Percentiles rank a stretch among this genome's conserved stretches.
These are phyloP conservation scores for Dastarcus helophoroides DNA, from an alignment of 2,888 invertebrate species.

Conservation along the genomic window DNA sequence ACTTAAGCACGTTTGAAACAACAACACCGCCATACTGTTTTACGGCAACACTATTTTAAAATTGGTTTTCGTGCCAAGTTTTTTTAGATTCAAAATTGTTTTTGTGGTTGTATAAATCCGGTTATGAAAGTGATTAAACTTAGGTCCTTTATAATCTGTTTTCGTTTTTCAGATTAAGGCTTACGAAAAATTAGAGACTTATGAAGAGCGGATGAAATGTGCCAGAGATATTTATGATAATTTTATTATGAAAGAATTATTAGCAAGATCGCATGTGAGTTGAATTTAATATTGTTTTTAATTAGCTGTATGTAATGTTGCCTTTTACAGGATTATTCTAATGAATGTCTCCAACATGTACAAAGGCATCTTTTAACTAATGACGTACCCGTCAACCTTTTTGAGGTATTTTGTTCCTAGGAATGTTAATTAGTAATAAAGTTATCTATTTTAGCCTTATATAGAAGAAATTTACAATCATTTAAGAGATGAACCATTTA, in stretches of 20 bases:
- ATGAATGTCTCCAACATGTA: conserved; percentile 94
- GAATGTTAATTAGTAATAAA: background rate
- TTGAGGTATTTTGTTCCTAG: conserved; percentile 66
- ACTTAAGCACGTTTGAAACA: too few relatives aligned
- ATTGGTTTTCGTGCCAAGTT: too few relatives aligned
- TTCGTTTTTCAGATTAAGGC: conserved; percentile 79
- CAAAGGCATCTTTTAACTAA: conserved; percentile 96
- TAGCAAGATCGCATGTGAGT: conserved; percentile 97
- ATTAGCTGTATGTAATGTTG: too few relatives aligned
- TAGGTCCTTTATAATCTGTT: too few relatives aligned
- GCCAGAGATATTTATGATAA: conserved; percentile 98
- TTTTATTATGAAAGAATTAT: conserved; percentile 99
- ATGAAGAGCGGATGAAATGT: conserved; percentile 88
- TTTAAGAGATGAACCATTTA: conserved; percentile 92
- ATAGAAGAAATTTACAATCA: conserved; percentile 99
- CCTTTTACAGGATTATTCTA: conserved; percentile 90
- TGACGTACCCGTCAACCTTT: conserved; percentile 93
- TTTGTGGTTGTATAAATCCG: too few relatives aligned
- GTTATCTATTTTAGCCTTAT: conserved; percentile 73
- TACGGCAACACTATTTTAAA: too few relatives aligned
- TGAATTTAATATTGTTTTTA: conserved; percentile 1
- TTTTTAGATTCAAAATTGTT: too few relatives aligned
- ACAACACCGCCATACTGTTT: too few relatives aligned
- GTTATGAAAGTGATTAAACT: too few relatives aligned
- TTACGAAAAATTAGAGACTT: conserved; percentile 96